Evolutionary conservation across 2,888 invertebrate species (phyloP), one percentile per base, ranked within the genome.

Genomic region (Unio delphinus): DNA sequence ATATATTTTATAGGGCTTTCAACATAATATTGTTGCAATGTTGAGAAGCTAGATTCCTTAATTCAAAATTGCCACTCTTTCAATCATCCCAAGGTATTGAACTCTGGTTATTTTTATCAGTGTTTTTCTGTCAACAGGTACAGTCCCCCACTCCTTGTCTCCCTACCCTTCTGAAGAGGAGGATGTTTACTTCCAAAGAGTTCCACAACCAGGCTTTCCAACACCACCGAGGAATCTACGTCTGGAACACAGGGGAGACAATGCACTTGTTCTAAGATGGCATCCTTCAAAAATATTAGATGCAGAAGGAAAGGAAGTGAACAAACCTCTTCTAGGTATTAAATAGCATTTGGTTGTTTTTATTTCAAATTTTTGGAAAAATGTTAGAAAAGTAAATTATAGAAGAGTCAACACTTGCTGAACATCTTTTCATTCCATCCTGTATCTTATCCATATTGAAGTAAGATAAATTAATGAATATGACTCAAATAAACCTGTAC

Each of bases 161-260:
- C 86, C 86, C 11, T 86, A 83, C 69, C 85, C 84, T 7, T 86
- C 86, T 6, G 86, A 86, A 68, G 85, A 86, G 73, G 82, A 83
- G 64, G 84, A 85, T 64, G 59, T 70, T 17, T 86, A 86, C 70
- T 86, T 83, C 66, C 73, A 68, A 34, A 78, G 78, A 34, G 82
- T 85, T 23, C 83, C 85, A 15, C 79, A 81, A 59, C 81, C 80
- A 5, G 88, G 88, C 4, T 81, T 84, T 34, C 87, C 88, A 20
- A 87, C 87, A 8, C 84, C 87, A 55, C 88, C 88, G 2, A 76
- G 80, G n/a, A 76, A 76, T n/a, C 82, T 88, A 45, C 68, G 74
- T 61, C 67, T 85, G 55, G 78, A 80, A 59, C 83, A 83, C 73
- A 72, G 80, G 66, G 83, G 82, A 7, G 76, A 75, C 11, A 81